Evolutionary conservation across 2,797 vertebrate species (phyloP), one percentile per base, ranked within the genome.

Genomic region (Micrastur ruficollis): DNA sequence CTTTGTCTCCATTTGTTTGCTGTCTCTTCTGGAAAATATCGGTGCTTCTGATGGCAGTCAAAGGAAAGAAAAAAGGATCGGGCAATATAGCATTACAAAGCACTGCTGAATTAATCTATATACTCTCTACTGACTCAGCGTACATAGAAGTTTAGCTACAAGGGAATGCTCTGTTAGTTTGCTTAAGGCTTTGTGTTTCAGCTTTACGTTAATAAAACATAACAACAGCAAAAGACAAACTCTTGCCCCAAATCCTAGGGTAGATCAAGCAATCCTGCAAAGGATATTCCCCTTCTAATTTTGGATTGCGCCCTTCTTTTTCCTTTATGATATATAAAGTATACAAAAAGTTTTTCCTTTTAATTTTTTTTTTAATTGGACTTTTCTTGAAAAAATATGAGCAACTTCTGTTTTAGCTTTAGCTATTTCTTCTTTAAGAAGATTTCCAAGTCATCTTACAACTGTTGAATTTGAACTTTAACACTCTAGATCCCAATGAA

Each of bases 1-100:
- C 98, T 98, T 98, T 98, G 97, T 97, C 97, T 98, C 98, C 98
- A 98, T 97, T 98, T 98, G 98, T 98, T 98, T 96, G 98, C 90
- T 83, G 97, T 90, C 71, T 98, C 98, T 95, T 98, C 98, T 44
- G 97, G 97, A 90, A 97, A 95, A 95, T 97, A 97, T 88, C 86
- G 97, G 85, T 86, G 97, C 98, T 98, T 98, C 98, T 98, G 98
- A 94, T 87, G 95, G 96, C 94, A 87, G 94, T 92, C 79, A 96
- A 97, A 97, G 97, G 97, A 97, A 98, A 97, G 94, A 96, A 97
- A 81, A 97, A 92, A 97, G 96, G 93, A 94, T 96, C 1, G 71
- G 82, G 96, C 89, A 95, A 96, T 63, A 86, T 27, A 95, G 74
- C 76, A 82, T 93, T 90, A 96, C 90, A 95, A 94, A 96, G 83